Conservation (phyloP, 2,113 vertebrate species). For the Dipodomys merriami region DNA sequence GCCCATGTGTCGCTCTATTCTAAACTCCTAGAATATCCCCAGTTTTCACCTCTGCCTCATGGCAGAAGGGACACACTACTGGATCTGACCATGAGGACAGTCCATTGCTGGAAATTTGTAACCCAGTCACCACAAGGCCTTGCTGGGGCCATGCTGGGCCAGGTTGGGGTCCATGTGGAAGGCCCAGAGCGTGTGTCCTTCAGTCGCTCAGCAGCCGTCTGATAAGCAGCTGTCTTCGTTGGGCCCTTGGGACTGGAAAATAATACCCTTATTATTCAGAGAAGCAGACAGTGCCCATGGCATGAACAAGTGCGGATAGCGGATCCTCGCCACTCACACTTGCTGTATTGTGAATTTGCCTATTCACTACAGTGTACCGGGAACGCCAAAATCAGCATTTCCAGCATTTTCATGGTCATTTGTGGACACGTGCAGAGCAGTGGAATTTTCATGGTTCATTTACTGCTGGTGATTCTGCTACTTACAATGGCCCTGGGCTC, state of each 20-base stretch:
- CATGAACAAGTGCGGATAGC: background rate
- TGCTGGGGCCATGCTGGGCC: background rate
- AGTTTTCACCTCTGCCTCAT: no score
- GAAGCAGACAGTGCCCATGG: background rate
- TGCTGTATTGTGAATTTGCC: background rate
- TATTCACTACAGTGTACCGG: background rate
- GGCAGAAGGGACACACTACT: background rate
- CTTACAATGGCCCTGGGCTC: background rate
- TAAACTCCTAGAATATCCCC: rapidly evolving
- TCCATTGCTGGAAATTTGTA: background rate
- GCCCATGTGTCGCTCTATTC: background rate
- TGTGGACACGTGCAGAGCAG: rapidly evolving
- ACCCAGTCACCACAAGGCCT: background rate
- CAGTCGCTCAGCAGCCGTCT: background rate
- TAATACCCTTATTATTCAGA: background rate
- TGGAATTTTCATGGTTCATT: background rate
- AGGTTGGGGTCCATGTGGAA: background rate
- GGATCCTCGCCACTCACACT: no score
- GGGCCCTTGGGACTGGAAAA: background rate
- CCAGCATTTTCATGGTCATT: rapidly evolving
- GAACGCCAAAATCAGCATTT: background rate
- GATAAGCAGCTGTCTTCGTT: background rate
- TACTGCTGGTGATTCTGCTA: background rate
- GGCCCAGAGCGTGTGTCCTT: background rate
- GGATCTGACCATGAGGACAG: background rate